Evolutionary conservation across 2,113 vertebrate genomes (phyloP).

Genomic region (Malurus elegans): DNA sequence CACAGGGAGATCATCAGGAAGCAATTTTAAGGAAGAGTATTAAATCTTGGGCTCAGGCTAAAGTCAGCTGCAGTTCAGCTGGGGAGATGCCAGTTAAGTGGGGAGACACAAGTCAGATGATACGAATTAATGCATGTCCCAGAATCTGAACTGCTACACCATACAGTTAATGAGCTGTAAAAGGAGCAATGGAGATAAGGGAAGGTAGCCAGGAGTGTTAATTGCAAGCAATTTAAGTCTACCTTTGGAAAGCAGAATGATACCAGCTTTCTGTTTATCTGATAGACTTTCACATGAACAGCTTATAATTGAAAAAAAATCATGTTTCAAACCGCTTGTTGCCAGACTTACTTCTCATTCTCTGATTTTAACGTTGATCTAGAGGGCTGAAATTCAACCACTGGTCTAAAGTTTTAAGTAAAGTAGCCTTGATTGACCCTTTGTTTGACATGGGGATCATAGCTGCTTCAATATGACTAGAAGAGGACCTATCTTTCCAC

Average conservation of each 20-base stretch:
- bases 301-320: background rate
- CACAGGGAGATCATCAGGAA: background rate
- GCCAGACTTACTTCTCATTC: background rate
- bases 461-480: background rate
- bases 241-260: background rate
- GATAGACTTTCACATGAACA: background rate
- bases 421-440: background rate
- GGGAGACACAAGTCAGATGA: background rate
- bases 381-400: background rate
- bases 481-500: background rate
- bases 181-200: background rate
- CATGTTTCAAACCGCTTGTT: background rate
- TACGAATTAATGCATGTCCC: background rate
- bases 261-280: background rate
- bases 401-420: background rate
- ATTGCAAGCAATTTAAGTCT: background rate
- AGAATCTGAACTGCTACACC: background rate
- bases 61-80: background rate
- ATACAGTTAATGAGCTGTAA: background rate
- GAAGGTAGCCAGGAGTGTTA: background rate
- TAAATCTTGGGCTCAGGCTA: background rate
- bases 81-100: background rate
- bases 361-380: background rate
- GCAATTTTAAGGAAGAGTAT: background rate
- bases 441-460: background rate